These are phyloP conservation scores for Scaptomyza pallida DNA, from an alignment of 1,140 invertebrate species.

Conservation along the genomic window DNA sequence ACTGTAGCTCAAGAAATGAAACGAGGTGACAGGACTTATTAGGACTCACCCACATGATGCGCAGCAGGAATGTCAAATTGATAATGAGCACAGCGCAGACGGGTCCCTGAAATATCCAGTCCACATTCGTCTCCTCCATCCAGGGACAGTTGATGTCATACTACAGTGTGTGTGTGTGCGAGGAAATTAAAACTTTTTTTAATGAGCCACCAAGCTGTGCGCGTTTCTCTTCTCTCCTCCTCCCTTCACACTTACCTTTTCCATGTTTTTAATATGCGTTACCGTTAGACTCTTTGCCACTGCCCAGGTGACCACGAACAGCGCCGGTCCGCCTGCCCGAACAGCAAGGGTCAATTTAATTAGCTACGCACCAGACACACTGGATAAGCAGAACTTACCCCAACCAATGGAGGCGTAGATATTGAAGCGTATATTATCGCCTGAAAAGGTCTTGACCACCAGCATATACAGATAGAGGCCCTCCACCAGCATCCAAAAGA, in stretches of 20 bases:
- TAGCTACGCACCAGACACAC: constrained; percentile 20
- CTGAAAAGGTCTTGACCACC: constrained; percentile 95
- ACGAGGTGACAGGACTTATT: not conserved
- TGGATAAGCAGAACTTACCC: constrained; percentile 91
- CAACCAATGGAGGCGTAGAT: constrained; percentile 96
- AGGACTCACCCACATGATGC: constrained; percentile 95
- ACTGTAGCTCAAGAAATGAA: not conserved
- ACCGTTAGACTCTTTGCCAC: constrained; percentile 87
- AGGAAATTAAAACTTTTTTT: constrained; percentile 16
- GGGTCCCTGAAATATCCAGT: constrained; percentile 92
- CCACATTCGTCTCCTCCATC: constrained; percentile 89
- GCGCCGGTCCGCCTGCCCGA: constrained; percentile 87
- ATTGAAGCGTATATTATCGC: constrained; percentile 94
- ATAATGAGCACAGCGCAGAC: constrained; percentile 90
- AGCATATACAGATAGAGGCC: constrained; percentile 97
- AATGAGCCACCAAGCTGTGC: constrained; percentile 7
- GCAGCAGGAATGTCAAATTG: constrained; percentile 93
- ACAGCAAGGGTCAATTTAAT: constrained; percentile 35
- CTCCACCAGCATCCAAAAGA: constrained; percentile 99
- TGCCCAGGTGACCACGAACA: constrained; percentile 89
- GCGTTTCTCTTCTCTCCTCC: not conserved
- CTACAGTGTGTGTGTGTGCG: too few species aligned
- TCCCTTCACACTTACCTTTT: constrained; percentile 59
- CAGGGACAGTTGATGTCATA: constrained; percentile 86
- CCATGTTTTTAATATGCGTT: constrained; percentile 48